Evolutionary conservation across 2,797 vertebrate species (phyloP), one percentile per base, ranked within the genome.

Genomic region (Phataginus tetradactyla): DNA sequence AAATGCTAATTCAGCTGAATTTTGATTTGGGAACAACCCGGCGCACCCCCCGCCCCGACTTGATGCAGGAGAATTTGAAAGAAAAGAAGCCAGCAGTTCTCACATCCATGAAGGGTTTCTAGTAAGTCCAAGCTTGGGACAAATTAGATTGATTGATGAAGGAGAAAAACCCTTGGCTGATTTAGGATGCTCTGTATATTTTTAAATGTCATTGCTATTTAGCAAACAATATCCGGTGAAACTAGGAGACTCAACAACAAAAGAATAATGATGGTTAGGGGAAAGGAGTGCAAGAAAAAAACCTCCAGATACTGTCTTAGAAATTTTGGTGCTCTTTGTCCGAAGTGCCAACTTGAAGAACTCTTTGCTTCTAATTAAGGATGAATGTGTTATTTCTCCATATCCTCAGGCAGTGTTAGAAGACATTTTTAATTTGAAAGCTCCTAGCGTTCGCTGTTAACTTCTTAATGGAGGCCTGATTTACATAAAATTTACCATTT

Each of bases 1-100:
- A 92, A 93, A 95, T 96, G 45, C 78, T 13, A 61, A 92, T 77
- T 92, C 78, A 91, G 49, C 81, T 83, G 49, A 68, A n/a, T 86
- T 96, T 94, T 81, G 89, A 27, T 90, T 63, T 91, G 71, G 39
- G 53, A 61, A 86, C 88, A 94, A 88, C 45, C 45, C 45, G 87
- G 74, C 49, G 23, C 53, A 78, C 49, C 27, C 53, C 7, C 15
- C 84, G 64, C 7, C 18, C 84, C 69, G 88, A 71, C 20, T 78
- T 53, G 66, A 66, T 39, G 63, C n/a, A 7, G 68, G 45, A 68
- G 84, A 34, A n/a, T 55, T 17, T 37, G 63, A 74, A 83, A 85
- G 69, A 68, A 64, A 57, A 84, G 63, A 61, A 95, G 55, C 25
- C 57, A 34, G 81, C 12, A 27, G 72, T 71, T 89, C 55, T 83